Conservation (phyloP, 2,113 vertebrate species). For the Dromiciops gliroides region DNA sequence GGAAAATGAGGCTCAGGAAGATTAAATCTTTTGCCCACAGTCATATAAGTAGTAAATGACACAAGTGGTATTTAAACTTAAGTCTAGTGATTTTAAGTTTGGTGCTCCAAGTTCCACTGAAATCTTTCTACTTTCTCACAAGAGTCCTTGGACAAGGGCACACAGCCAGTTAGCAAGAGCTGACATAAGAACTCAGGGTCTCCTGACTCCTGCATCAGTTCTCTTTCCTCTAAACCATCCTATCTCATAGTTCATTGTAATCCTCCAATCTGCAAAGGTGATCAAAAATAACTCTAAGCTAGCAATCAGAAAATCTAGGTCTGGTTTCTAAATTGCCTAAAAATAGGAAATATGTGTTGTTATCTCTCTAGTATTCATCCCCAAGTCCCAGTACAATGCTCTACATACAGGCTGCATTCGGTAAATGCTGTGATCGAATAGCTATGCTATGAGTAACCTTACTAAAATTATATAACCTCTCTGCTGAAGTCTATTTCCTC, state of each 20-base stretch:
- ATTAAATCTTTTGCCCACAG: background rate
- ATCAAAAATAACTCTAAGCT: background rate
- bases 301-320: background rate
- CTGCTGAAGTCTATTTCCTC: background rate
- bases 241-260: background rate
- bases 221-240: background rate
- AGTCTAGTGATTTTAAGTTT: background rate
- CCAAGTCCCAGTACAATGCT: background rate
- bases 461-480: background rate
- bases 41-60: background rate
- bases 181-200: background rate
- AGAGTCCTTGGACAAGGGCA: background rate
- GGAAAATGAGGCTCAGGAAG: background rate
- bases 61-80: background rate
- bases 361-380: background rate
- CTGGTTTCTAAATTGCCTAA: background rate
- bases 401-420: background rate
- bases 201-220: background rate
- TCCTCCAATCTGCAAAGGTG: background rate
- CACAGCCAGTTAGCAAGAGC: background rate
- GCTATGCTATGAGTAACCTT: background rate
- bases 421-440: background rate
- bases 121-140: background rate
- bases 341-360: background rate
- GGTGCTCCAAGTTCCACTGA: background rate